Evolutionary conservation across 2,113 vertebrate species (phyloP), one percentile per base, ranked within the genome.

Genomic region (Pterocles burchelli): DNA sequence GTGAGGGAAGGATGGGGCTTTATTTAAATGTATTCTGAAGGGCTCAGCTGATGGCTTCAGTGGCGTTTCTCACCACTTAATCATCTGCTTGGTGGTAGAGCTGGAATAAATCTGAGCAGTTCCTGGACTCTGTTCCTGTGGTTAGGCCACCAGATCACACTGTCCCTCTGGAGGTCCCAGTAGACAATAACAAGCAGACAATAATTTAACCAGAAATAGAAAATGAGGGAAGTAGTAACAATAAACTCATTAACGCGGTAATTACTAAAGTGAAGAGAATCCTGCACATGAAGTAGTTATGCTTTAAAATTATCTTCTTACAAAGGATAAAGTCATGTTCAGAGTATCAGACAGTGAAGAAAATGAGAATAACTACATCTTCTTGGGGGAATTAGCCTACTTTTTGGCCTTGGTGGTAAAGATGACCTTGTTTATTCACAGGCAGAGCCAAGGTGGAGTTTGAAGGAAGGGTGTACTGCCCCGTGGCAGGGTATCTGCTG

Each of bases 181-280:
- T 36, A 96, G 91, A 97, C 96, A 97, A 91, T 95, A 96, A 79
- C 84, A 94, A 91, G 74, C 87, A 96, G 91, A 95, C 93, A 95
- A 91, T 95, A 95, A 96, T 95, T 96, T 95, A 82, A 85, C 84
- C 77, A 97, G 93, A 96, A 96, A 95, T 89, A 96, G 95, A 96
- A 95, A 70, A 95, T 43, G 41, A 55, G 71, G 93, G 96, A 97
- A 97, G 94, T 91, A 68, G 62, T 87, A 95, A 97, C 89, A 96
- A 89, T 85, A 94, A 97, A 96, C 95, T 94, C 77, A 94, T 97
- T 95, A 96, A 61, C 22, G 0, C 17, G 4, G 87, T 95, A 96
- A 88, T 96, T 95, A 95, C 74, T 91, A 54, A 41, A 95, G 76
- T 67, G 89, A 87, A 63, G 86, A 96, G 68, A 91, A 88, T 95